Evolutionary conservation across 2,888 invertebrate genomes (phyloP).

Genomic region (Lasioglossum marginatum): DNA sequence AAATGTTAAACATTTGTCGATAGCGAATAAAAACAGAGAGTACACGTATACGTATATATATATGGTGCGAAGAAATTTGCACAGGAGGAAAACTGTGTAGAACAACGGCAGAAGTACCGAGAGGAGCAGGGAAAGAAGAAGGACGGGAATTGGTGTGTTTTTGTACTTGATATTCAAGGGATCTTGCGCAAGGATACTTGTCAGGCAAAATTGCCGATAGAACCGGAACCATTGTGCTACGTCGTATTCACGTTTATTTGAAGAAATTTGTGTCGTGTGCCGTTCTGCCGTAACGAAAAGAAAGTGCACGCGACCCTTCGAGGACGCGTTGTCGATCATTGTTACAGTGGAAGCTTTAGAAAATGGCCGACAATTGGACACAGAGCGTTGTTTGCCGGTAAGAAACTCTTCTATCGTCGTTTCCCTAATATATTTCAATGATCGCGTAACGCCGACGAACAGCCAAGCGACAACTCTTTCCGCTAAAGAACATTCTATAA

Average conservation of each 20-base stretch:
- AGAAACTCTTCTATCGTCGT: slow-evolving; percentile 60
- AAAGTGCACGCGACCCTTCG: slow-evolving; percentile 50
- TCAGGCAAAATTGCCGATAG: slow-evolving; percentile 28
- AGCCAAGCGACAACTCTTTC: neutral
- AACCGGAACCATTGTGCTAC: slow-evolving; percentile 23
- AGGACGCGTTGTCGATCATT: slow-evolving; percentile 73
- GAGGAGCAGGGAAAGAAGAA: neutral
- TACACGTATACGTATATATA: slow-evolving; percentile 1
- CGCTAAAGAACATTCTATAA: neutral
- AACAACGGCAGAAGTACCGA: neutral
- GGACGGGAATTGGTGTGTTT: slow-evolving; percentile 30
- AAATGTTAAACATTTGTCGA: slow-evolving; percentile 39
- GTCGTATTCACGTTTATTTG: slow-evolving; percentile 19
- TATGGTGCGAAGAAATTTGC: slow-evolving; percentile 14
- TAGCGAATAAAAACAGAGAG: slow-evolving; percentile 30
- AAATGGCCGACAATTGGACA: slow-evolving; percentile 84
- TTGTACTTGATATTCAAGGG: slow-evolving; percentile 39
- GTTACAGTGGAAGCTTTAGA: slow-evolving; percentile 74
- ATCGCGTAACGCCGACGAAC: neutral
- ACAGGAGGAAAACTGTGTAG: slow-evolving; percentile 15
- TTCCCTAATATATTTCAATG: slow-evolving; percentile 18
- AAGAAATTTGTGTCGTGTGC: slow-evolving; percentile 15
- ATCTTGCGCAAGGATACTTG: slow-evolving; percentile 27
- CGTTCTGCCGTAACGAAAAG: slow-evolving; percentile 15
- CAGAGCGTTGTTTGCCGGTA: slow-evolving; percentile 83